Evolutionary conservation across 64 coral and sea anemone species (phyloP), one percentile per base, ranked within the genome.

Genomic region (Actinia tenebrosa): DNA sequence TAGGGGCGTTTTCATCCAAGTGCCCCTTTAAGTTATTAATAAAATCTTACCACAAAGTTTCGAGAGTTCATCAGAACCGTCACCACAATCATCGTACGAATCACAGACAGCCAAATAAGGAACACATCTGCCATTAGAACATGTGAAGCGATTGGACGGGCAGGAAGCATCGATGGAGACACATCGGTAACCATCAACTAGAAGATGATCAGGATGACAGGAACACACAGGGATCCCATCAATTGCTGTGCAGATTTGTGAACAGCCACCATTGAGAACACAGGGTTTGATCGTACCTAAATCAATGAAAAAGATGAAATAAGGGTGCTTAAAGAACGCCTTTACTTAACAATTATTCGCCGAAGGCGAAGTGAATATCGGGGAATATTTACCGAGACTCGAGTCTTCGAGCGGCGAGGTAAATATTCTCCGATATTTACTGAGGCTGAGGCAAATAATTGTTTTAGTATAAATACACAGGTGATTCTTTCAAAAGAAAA

Each of bases 201-300:
- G 75, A 5, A 64, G 18, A 22, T 90, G 42, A 52, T 90, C 92
- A 52, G 79, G 8, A 0, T 63, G 87, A 26, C 96, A 98, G 3
- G 78, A 16, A 56, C 96, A 98, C 43, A 90, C 13, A 71, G 86
- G 80, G 50, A 79, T n/a, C 43, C 71, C 53, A 17, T 71, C 84
- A 54, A 89, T 42, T 18, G 89, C 87, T 16, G 30, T 19, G 63
- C 96, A 98, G 1, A 58, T 37, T 42, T 98, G 87, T 14, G 92
- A 92, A 7, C 96, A 98, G 11, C 92, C 92, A 42, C 96, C 96
- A 64, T 94, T 94, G 62, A 93, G 88, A 17, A 88, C 62, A 88
- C 96, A 98, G 1, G 96, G 96, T 17, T 87, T 88, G 23, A 88
- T 30, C 16, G 96, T 92, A 86, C 96, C 92, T 98, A 9, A 7